Percentiles rank a stretch among this genome's conserved stretches.
Conservation (phyloP, 2,888 invertebrate genomes). For the Heliconius charithonia region DNA sequence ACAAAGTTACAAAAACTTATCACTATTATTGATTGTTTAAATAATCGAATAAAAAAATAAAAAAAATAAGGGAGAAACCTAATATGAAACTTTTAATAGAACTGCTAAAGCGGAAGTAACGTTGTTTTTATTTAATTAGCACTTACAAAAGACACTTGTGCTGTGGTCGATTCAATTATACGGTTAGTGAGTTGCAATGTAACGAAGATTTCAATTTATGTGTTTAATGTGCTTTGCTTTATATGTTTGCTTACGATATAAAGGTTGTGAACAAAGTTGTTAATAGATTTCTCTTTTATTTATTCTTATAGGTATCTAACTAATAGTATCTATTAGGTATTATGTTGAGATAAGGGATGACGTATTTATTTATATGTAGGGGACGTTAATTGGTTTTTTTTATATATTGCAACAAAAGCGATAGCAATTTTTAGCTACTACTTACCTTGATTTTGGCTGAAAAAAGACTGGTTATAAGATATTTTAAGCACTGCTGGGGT, state of each 20-base stretch:
- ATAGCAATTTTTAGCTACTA: neutral
- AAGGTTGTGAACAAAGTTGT: constrained; percentile 1
- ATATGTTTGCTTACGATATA: constrained; percentile 13
- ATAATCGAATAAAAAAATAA: neutral
- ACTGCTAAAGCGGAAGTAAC: constrained; percentile 24
- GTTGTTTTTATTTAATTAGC: constrained; percentile 38
- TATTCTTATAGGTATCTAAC: neutral
- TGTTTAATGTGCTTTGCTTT: constrained; percentile 38
- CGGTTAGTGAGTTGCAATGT: constrained; percentile 52
- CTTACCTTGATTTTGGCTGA: neutral
- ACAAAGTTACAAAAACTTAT: neutral
- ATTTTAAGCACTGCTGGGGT: too few species aligned
- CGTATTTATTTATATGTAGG: neutral
- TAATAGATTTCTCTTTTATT: constrained; percentile 1
- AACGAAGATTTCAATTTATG: constrained; percentile 38
- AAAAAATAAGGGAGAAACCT: constrained; percentile 24
- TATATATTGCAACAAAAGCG: neutral
- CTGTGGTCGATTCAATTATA: constrained; percentile 62
- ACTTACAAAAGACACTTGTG: constrained; percentile 39
- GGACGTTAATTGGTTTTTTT: neutral
- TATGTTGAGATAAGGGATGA: constrained; percentile 14
- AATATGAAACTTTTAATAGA: constrained; percentile 13
- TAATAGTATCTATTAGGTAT: too few species aligned
- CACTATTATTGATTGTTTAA: neutral
- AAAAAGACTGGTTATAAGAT: too few species aligned